A percentile compares a stretch with the other conserved stretches of the same genome.
Evolutionary conservation across 2,797 vertebrate genomes (phyloP).

Genomic region (Ptychadena robeensis): DNA sequence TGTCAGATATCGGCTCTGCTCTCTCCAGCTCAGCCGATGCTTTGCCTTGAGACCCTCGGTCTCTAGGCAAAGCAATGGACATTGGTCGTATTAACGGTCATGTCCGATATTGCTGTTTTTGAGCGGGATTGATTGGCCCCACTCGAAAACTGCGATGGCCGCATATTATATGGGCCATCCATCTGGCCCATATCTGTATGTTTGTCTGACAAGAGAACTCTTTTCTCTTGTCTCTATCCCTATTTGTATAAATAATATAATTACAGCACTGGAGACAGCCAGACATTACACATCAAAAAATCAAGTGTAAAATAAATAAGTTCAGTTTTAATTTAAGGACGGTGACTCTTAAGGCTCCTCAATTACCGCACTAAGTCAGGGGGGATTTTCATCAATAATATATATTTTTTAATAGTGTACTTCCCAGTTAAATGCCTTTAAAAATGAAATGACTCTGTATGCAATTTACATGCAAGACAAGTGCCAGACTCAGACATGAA

Average conservation of each 20-base stretch:
- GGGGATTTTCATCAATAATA: constrained; percentile 16
- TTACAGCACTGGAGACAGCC: background rate
- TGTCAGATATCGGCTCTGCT: too few species aligned
- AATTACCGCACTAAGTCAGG: background rate
- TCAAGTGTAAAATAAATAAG: background rate
- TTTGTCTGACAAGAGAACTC: too few species aligned
- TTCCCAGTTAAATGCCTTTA: constrained; percentile 15
- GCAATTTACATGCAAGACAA: constrained; percentile 43
- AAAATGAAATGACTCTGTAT: constrained; percentile 36
- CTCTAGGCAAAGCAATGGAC: too few species aligned
- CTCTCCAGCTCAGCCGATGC: too few species aligned
- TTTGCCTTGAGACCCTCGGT: too few species aligned
- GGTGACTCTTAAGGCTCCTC: background rate
- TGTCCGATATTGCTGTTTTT: too few species aligned
- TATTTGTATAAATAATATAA: background rate
- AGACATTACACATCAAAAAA: background rate
- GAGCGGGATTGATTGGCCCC: too few species aligned
- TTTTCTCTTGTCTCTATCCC: background rate
- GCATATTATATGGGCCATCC: too few species aligned
- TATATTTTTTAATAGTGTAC: constrained; percentile 35
- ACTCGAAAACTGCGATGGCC: too few species aligned
- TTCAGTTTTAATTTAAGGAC: background rate
- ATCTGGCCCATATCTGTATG: too few species aligned
- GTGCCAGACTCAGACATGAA: constrained; percentile 33
- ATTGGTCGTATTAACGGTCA: too few species aligned